Percentiles rank a stretch among this genome's conserved stretches.
Conservation (phyloP, 1,140 invertebrate species). For the Penaeus indicus region DNA sequence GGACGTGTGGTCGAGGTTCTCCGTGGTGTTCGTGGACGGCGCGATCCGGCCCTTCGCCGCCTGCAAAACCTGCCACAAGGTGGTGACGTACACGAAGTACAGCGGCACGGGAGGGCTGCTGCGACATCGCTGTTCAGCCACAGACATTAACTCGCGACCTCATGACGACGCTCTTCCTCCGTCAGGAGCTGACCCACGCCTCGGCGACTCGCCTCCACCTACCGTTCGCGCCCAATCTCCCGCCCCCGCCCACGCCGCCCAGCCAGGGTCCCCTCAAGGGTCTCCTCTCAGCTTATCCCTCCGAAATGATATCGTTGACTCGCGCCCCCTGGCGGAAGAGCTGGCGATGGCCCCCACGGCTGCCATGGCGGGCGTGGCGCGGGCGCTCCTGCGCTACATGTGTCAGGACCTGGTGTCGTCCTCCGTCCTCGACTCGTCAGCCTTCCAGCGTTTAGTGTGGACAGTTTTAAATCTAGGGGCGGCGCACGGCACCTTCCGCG, state of each 20-base stretch:
- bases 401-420: slow-evolving; percentile 63
- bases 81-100: slow-evolving; percentile 66
- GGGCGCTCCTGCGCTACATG: slow-evolving; percentile 66
- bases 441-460: slow-evolving; percentile 65
- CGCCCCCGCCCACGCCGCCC: slow-evolving; percentile 54
- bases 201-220: slow-evolving; percentile 54
- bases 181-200: slow-evolving; percentile 37
- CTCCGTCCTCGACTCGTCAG: slow-evolving; percentile 55
- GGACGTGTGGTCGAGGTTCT: slow-evolving; percentile 65
- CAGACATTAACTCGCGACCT: slow-evolving; percentile 49
- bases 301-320: slow-evolving; percentile 34
- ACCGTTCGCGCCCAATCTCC: slow-evolving; percentile 57
- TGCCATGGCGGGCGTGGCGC: slow-evolving; percentile 63
- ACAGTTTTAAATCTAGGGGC: slow-evolving; percentile 65
- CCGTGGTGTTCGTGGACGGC: slow-evolving; percentile 63
- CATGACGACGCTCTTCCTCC: slow-evolving; percentile 43
- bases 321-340: slow-evolving; percentile 29
- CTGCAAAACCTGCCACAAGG: slow-evolving; percentile 65
- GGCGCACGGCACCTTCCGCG: slow-evolving; percentile 61
- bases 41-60: slow-evolving; percentile 59
- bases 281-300: slow-evolving; percentile 53
- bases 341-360: slow-evolving; percentile 52
- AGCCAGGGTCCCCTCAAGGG: slow-evolving; percentile 42
- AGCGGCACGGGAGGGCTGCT: slow-evolving; percentile 65
- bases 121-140: slow-evolving; percentile 62